Base-by-base conservation (phyloP, 2,888 invertebrate genomes). In the Ligdia adustata region DNA sequence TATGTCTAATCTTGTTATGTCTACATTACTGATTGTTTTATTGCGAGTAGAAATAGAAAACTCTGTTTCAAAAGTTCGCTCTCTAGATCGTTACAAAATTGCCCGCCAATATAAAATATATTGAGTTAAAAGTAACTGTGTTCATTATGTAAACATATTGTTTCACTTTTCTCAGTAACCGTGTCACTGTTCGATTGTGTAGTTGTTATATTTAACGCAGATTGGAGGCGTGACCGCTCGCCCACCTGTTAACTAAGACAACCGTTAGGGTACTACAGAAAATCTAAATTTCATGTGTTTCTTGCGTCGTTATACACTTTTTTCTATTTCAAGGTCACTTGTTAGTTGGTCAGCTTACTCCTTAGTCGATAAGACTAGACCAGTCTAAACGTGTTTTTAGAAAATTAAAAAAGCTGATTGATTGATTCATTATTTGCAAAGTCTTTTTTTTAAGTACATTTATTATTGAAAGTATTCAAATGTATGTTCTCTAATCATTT, bases 221-320 rank as follows among this genome's bases (percentile, higher is more conserved):
- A 60, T 57, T 63, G 69, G 69, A 61, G 62, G 64, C 69, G 76
- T 75, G 70, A 75, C 69, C 57, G 57, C 57, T 66, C 57, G 35
- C 42, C 60, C 68, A 72, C 62, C 69, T 69, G 69, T 60, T 66
- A 63, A 66, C 46, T 39, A 45, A 52, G 44, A 24, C 60, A 63
- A 61, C 79, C 66, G 76, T 75, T 75, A 72, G 64, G 66, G 61
- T 54, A 38, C 11, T 29, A 12, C 15, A 18, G 18, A 33, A 33
- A 20, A n/a, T 33, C 33, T 20, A 4, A 27, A 22, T 37, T 37
- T 26, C 37, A 20, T 33, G 20, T 12, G 20, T 33, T 12, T 33
- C 9, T 5, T 33, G n/a, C 11, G 18, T 20, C 18, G 15, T 32
- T 28, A n/a, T 3, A 32, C 6, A 9, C 20, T 3, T 11, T 12